Evolutionary conservation across 2,888 invertebrate species (phyloP).

Genomic region (Parnassius glacialis): DNA sequence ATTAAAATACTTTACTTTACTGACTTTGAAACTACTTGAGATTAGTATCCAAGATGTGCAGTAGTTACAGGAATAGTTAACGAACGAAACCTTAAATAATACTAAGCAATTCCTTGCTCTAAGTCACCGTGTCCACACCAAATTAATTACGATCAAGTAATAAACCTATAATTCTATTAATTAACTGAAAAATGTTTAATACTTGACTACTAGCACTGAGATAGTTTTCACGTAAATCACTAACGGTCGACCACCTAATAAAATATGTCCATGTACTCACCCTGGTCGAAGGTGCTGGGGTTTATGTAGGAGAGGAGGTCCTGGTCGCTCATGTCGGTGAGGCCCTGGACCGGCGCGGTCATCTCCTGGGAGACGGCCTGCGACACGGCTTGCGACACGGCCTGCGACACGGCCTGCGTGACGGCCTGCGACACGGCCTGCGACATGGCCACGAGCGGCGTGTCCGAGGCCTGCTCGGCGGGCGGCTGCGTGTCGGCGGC

Average conservation of each 20-base stretch:
- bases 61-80: slow-evolving; percentile 63
- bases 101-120: slow-evolving; percentile 11
- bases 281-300: slow-evolving; percentile 93
- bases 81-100: slow-evolving; percentile 37
- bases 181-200: too few relatives aligned
- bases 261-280: slow-evolving; percentile 76
- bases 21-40: too few relatives aligned
- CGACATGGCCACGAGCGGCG: slow-evolving; percentile 71
- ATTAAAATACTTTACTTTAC: too few relatives aligned
- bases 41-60: slow-evolving; percentile 31
- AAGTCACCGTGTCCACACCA: slow-evolving; percentile 18
- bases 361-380: slow-evolving; percentile 77
- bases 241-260: slow-evolving; percentile 32
- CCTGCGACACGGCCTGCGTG: slow-evolving; percentile 72
- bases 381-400: slow-evolving; percentile 73
- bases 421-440: slow-evolving; percentile 77
- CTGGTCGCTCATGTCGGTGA: slow-evolving; percentile 92
- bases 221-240: not conserved
- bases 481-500: slow-evolving; percentile 48
- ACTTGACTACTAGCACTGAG: slow-evolving; percentile 6
- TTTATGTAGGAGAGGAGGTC: slow-evolving; percentile 94
- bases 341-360: slow-evolving; percentile 84
- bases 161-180: too few relatives aligned
- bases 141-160: not conserved
- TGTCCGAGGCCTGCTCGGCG: slow-evolving; percentile 56